Conservation (phyloP, 2,888 invertebrate genomes). For the Xylota segnis region DNA sequence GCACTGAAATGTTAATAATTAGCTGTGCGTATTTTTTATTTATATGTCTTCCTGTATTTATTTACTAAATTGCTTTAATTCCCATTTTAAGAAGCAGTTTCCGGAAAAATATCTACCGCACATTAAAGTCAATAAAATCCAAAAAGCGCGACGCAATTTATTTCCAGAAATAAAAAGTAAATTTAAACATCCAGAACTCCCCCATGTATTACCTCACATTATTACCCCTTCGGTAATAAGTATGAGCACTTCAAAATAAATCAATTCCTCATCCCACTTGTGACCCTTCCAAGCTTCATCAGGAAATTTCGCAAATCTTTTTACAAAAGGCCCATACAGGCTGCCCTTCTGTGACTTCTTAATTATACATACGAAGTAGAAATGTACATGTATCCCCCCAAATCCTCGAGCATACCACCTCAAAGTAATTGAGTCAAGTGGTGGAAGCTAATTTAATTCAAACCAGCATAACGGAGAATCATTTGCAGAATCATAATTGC, state of each 20-base stretch:
- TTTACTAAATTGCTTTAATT: too few species aligned
- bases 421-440: conserved; percentile 69
- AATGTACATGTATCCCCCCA: neutral
- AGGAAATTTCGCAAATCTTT: neutral
- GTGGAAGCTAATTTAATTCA: conserved; percentile 69
- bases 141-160: too few species aligned
- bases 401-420: conserved; percentile 28
- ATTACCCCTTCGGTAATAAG: neutral
- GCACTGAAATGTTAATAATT: too few species aligned
- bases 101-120: too few species aligned
- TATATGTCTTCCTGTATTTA: too few species aligned
- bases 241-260: neutral
- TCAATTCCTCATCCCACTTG: conserved; percentile 7
- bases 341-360: conserved; percentile 9
- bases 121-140: too few species aligned
- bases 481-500: conserved; percentile 71
- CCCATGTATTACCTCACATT: neutral
- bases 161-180: too few species aligned
- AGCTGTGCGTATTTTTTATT: too few species aligned
- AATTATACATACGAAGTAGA: conserved; percentile 7
- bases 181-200: too few species aligned
- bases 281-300: neutral
- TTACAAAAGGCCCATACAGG: conserved; percentile 2
- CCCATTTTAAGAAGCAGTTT: too few species aligned
- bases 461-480: conserved; percentile 63